Conservation (phyloP, 2,797 vertebrate genomes). For the Eulemur coronatus region DNA sequence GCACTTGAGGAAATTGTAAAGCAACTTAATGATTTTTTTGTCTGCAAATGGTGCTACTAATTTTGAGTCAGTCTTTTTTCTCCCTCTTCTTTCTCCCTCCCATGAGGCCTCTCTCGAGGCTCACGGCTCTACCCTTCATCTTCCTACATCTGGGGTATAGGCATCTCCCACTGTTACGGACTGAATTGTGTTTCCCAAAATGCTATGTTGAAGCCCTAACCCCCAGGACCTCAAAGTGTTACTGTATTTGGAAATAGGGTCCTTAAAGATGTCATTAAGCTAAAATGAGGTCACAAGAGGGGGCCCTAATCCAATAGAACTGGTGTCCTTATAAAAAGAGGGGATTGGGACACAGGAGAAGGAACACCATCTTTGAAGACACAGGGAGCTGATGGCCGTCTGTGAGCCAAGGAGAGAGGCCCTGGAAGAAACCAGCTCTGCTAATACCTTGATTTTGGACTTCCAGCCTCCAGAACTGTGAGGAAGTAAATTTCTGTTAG, state of each 20-base stretch:
- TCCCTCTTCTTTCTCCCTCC: background rate
- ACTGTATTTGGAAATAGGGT: background rate
- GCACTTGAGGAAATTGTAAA: background rate
- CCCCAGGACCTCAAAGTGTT: background rate
- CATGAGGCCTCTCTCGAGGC: background rate
- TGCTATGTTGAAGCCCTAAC: background rate
- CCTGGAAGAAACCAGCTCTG: background rate
- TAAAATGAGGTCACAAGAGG: background rate
- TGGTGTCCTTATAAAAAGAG: background rate
- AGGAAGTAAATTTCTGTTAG: background rate
- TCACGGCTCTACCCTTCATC: background rate
- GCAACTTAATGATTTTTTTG: conserved; percentile 2
- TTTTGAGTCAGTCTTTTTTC: background rate
- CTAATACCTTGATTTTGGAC: background rate
- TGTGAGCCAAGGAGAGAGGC: background rate
- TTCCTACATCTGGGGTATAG: background rate
- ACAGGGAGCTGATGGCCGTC: background rate
- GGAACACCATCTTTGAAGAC: background rate
- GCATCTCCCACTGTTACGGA: background rate
- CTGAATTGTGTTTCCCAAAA: background rate
- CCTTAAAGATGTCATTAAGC: background rate
- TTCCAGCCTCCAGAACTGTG: background rate
- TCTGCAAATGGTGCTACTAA: background rate
- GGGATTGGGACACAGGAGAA: background rate
- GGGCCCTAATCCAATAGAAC: background rate